These are phyloP conservation scores for Cephalopholis sonnerati DNA, from an alignment of 2,113 vertebrate genomes.

Conservation along the genomic window DNA sequence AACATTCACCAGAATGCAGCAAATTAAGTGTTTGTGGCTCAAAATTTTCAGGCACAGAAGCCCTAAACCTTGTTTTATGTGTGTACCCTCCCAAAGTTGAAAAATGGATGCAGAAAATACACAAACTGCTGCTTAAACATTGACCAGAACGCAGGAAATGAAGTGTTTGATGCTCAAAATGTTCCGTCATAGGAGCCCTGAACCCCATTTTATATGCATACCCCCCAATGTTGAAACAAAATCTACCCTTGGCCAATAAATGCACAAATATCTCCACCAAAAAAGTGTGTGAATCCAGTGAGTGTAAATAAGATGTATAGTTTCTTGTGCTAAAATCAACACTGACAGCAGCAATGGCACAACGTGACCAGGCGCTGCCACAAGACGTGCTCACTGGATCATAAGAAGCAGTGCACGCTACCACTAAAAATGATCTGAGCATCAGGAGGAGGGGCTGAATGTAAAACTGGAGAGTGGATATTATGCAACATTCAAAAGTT, in stretches of 20 bases:
- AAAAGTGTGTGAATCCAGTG: background rate
- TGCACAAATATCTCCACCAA: background rate
- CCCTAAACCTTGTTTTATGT: too few species aligned
- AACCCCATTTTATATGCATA: too few species aligned
- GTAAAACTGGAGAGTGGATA: background rate
- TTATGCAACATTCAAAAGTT: background rate
- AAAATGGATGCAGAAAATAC: too few species aligned
- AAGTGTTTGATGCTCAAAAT: too few species aligned
- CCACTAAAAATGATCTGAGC: constrained; percentile 19
- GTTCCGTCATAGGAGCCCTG: too few species aligned
- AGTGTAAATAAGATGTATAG: constrained; percentile 45
- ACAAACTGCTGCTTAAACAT: too few species aligned
- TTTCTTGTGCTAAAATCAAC: constrained; percentile 47
- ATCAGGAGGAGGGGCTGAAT: background rate
- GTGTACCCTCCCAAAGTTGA: too few species aligned
- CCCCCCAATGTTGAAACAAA: too few species aligned
- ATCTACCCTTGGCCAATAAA: background rate
- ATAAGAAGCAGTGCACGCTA: constrained; percentile 28
- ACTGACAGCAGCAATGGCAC: constrained; percentile 59
- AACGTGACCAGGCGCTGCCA: constrained; percentile 47
- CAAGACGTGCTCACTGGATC: constrained; percentile 39
- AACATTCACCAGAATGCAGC: too few species aligned
- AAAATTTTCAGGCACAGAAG: too few species aligned
- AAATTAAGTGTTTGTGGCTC: too few species aligned
- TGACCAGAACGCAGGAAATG: too few species aligned